These are phyloP conservation scores for Bostrychus sinensis DNA, from an alignment of 2,113 vertebrate species.

Conservation along the genomic window DNA sequence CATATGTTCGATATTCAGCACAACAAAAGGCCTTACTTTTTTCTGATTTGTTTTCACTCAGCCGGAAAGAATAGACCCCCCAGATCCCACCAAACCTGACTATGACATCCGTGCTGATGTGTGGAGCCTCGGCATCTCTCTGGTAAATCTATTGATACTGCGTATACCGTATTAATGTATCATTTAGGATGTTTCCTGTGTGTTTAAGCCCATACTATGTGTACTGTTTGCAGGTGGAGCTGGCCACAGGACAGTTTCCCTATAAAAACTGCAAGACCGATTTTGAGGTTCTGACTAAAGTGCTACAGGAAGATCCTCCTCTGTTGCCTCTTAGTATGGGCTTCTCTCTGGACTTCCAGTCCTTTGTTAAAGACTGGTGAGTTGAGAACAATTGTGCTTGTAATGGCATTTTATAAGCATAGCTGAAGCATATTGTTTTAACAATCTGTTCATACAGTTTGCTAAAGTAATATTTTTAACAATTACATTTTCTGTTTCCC, in stretches of 20 bases:
- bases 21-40: not conserved
- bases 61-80: slow-evolving; percentile 95
- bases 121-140: slow-evolving; percentile 94
- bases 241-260: slow-evolving; percentile 94
- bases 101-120: slow-evolving; percentile 95
- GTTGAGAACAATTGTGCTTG: slow-evolving; percentile 25
- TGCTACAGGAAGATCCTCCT: slow-evolving; percentile 94
- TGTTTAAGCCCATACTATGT: not conserved
- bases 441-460: no score
- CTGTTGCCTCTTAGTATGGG: slow-evolving; percentile 91
- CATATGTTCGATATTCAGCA: no score
- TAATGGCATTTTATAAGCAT: not conserved
- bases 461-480: not conserved
- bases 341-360: slow-evolving; percentile 94
- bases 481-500: slow-evolving; percentile 14
- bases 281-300: slow-evolving; percentile 97
- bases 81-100: slow-evolving; percentile 93
- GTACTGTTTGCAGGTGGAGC: slow-evolving; percentile 83
- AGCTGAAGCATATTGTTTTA: no score
- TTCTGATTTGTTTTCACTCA: slow-evolving; percentile 55
- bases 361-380: slow-evolving; percentile 97
- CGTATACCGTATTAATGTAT: not conserved
- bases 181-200: not conserved
- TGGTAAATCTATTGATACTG: slow-evolving; percentile 75
- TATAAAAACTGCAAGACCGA: slow-evolving; percentile 97